Conservation (phyloP, 2,888 invertebrate species). For the Euproctis similis region DNA sequence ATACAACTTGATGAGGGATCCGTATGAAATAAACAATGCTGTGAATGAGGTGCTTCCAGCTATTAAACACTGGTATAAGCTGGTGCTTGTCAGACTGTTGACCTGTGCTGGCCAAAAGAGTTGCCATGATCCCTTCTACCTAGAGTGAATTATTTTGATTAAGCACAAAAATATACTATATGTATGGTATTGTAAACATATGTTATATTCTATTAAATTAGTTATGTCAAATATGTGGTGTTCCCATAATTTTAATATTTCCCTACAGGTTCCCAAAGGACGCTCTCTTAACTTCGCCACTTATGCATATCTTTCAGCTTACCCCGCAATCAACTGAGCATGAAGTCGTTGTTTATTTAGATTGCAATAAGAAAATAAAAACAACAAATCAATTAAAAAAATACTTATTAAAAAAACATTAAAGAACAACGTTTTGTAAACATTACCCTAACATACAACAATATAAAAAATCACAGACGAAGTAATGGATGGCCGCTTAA, state of each 20-base stretch:
- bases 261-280: too few relatives aligned
- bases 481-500: conserved; percentile 42
- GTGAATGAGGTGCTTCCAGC: conserved; percentile 66
- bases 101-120: conserved; percentile 53
- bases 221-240: too few relatives aligned
- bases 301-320: too few relatives aligned
- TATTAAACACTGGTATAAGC: conserved; percentile 65
- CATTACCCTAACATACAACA: conserved; percentile 41
- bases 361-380: too few relatives aligned
- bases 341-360: too few relatives aligned
- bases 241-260: too few relatives aligned
- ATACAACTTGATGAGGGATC: conserved; percentile 83
- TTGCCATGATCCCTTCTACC: conserved; percentile 34
- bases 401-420: conserved; percentile 33
- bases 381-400: neutral
- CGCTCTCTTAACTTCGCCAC: too few relatives aligned
- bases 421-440: conserved; percentile 37
- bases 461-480: conserved; percentile 58
- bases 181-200: too few relatives aligned
- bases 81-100: conserved; percentile 66
- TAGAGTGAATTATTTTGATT: too few relatives aligned
- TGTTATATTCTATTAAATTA: too few relatives aligned
- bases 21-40: conserved; percentile 82
- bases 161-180: too few relatives aligned
- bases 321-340: too few relatives aligned